Base-by-base conservation (phyloP, 1,140 invertebrate species). In the Heterodera carotae region DNA sequence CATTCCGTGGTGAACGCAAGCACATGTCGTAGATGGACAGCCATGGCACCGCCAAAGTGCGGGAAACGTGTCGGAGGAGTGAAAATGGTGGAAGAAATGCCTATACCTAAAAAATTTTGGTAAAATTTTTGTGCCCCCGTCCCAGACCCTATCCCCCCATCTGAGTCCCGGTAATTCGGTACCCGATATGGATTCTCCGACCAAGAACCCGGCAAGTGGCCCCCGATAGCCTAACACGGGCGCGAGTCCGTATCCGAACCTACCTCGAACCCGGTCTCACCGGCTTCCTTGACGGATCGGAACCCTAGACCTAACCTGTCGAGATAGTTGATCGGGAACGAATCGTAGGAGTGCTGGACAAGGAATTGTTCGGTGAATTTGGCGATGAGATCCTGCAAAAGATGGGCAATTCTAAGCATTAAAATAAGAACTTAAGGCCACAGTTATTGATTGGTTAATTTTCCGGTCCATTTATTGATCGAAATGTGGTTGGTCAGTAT, bases 1-100 rank as follows among this genome's bases (percentile, higher is more conserved):
- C 95, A 98, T 90, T 97, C 95, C 1, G 92, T 91, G 0, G 94
- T 91, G 43, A 98, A 90, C 91, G 98, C 92, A 0, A 94, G 91
- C 88, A 98, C 93, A 83, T 93, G 93, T 81, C 94, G 91, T 0
- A 95, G 95, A 86, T 98, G 96, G 2, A 88, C 31, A 98, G 96
- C 96, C 97, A 88, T 94, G 92, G 84, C 92, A 59, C 80, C 82
- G 5, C 81, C 81, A 81, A 84, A 81, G 36, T 43, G 31, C 22
- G 82, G 34, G 15, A 78, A 76, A 22, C 53, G 48, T 4, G 70
- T 25, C 33, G 29, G 7, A 22, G 29, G 7, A 22, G 22, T n/a
- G 5, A 18, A n/a, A 68, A 68, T 68, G 66, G 66, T 43, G 66
- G 15, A 12, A 3, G 33, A 67, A 39, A 39, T 39, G 66, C 39